These are phyloP conservation scores for Diadegma fenestrale DNA, from an alignment of 2,888 invertebrate species.

Conservation along the genomic window DNA sequence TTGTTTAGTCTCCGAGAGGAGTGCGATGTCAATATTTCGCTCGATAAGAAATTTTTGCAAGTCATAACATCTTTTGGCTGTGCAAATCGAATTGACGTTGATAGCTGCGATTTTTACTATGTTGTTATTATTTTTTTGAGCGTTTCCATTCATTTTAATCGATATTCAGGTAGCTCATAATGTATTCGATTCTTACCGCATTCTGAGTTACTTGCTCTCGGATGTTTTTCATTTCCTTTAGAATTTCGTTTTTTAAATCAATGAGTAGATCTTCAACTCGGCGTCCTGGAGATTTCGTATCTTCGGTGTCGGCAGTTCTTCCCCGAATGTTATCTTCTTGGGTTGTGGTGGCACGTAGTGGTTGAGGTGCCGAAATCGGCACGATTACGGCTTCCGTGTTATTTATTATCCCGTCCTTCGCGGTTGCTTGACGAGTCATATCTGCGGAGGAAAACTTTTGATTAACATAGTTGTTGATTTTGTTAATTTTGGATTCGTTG, in stretches of 20 bases:
- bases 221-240: background rate
- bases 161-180: conserved; percentile 6
- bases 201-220: conserved; percentile 12
- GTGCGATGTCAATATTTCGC: too few species aligned
- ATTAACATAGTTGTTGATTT: conserved; percentile 5
- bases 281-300: background rate
- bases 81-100: too few species aligned
- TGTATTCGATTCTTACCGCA: conserved; percentile 5
- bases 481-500: background rate
- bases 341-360: background rate
- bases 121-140: too few species aligned
- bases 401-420: background rate
- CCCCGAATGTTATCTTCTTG: too few species aligned
- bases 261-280: conserved; percentile 2
- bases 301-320: background rate
- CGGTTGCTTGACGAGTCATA: background rate
- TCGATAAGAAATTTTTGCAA: too few species aligned
- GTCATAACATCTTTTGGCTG: too few species aligned
- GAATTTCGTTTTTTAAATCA: conserved; percentile 9
- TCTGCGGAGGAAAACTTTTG: conserved; percentile 1
- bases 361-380: background rate
- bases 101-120: too few species aligned
- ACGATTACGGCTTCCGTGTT: background rate
- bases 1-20: too few species aligned
- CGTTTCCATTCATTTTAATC: conserved; percentile 11